These are phyloP conservation scores for Spea bombifrons DNA, from an alignment of 2,113 vertebrate genomes.

Conservation along the genomic window DNA sequence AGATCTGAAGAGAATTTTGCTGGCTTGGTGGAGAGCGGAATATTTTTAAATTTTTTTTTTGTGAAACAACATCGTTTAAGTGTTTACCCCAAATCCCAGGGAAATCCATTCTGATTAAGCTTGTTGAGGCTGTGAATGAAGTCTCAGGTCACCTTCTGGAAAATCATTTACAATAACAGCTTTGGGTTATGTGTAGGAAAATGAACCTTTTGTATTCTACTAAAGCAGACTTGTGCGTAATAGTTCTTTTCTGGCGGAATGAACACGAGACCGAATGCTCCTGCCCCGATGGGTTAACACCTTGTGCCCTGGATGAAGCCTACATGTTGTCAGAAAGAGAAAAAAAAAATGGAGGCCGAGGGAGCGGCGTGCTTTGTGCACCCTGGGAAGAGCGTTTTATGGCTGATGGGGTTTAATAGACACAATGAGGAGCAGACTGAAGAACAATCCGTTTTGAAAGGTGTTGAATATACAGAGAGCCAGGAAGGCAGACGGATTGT, in stretches of 20 bases:
- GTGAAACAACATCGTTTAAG: background rate
- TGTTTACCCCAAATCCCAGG: background rate
- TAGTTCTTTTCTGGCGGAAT: background rate
- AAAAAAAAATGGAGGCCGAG: background rate
- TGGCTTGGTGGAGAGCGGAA: background rate
- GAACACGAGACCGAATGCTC: background rate
- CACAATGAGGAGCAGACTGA: conserved; percentile 48
- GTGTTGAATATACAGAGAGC: conserved; percentile 52
- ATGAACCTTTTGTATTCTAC: conserved; percentile 22
- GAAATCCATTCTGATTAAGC: conserved; percentile 2
- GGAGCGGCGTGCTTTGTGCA: background rate
- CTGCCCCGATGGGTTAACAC: background rate
- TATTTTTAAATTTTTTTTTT: background rate
- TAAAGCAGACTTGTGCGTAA: background rate
- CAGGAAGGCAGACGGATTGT: conserved; percentile 55
- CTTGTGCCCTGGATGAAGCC: background rate
- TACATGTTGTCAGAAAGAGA: background rate
- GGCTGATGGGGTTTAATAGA: conserved; percentile 51
- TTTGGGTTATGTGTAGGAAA: background rate
- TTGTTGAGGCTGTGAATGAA: background rate
- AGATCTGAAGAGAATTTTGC: background rate
- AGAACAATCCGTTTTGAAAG: conserved; percentile 52
- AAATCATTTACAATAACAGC: conserved; percentile 20
- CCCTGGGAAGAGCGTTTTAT: background rate
- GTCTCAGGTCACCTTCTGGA: conserved; percentile 5